Evolutionary conservation across 2,888 invertebrate genomes (phyloP).

Genomic region (Eupithecia vulgata): DNA sequence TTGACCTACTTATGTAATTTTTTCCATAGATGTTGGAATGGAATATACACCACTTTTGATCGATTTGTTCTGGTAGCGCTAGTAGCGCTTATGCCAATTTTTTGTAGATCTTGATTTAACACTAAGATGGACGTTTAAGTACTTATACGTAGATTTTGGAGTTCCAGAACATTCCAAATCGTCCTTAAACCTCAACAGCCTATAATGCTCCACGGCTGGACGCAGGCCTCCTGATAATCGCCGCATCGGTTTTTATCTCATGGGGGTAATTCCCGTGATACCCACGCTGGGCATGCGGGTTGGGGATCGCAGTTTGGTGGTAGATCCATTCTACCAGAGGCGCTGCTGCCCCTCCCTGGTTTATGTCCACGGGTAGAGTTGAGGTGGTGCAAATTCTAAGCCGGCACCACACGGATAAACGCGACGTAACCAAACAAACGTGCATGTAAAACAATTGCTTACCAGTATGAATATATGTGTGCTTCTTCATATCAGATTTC

Average conservation of each 20-base stretch:
- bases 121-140: neutral
- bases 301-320: too few species aligned
- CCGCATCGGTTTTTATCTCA: too few species aligned
- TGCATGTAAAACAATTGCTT: conserved; percentile 63
- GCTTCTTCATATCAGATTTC: conserved; percentile 99
- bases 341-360: too few species aligned
- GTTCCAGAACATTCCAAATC: neutral
- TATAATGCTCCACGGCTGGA: too few species aligned
- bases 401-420: too few species aligned
- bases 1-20: neutral
- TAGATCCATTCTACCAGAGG: too few species aligned
- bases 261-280: too few species aligned
- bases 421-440: neutral
- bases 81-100: neutral
- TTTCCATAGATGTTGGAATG: neutral
- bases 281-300: too few species aligned
- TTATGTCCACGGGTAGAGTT: too few species aligned
- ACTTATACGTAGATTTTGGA: neutral
- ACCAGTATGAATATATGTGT: conserved; percentile 98
- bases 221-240: too few species aligned
- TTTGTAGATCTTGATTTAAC: neutral
- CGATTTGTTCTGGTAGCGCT: neutral
- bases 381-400: too few species aligned
- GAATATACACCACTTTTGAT: neutral
- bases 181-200: too few species aligned